Conservation (phyloP, 2,888 invertebrate species). For the Phanerotoma sp. region DNA sequence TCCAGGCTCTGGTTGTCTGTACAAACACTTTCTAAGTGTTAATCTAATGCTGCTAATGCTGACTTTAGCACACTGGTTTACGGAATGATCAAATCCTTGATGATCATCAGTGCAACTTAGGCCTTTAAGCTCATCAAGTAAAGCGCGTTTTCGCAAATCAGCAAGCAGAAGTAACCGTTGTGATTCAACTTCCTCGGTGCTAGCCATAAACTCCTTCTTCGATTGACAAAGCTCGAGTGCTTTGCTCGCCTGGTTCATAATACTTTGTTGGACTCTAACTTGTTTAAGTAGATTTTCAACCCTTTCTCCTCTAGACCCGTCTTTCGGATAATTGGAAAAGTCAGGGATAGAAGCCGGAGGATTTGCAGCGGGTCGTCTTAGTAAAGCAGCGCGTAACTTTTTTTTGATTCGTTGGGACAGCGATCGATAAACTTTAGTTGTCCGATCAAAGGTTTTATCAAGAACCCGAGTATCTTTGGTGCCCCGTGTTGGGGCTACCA, state of each 20-base stretch:
- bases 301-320: slow-evolving; percentile 20
- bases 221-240: slow-evolving; percentile 58
- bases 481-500: slow-evolving; percentile 28
- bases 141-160: slow-evolving; percentile 35
- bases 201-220: slow-evolving; percentile 57
- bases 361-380: not conserved
- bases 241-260: slow-evolving; percentile 55
- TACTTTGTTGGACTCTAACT: slow-evolving; percentile 39
- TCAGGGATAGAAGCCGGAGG: not conserved
- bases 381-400: not conserved
- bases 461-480: slow-evolving; percentile 7
- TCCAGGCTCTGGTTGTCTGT: slow-evolving; percentile 29
- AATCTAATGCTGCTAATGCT: slow-evolving; percentile 37
- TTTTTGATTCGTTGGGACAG: slow-evolving; percentile 38
- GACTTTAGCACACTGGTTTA: slow-evolving; percentile 34
- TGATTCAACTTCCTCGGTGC: slow-evolving; percentile 60
- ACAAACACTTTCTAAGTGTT: slow-evolving; percentile 34
- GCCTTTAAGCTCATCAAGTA: slow-evolving; percentile 38
- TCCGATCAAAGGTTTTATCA: slow-evolving; percentile 31
- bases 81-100: not conserved
- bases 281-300: slow-evolving; percentile 39
- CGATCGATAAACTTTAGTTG: slow-evolving; percentile 35
- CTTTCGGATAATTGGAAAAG: not conserved
- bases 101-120: slow-evolving; percentile 18
- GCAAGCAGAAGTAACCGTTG: slow-evolving; percentile 59